Evolutionary conservation across 2,797 vertebrate genomes (phyloP), one percentile per base, ranked within the genome.

Genomic region (Balearica regulorum): DNA sequence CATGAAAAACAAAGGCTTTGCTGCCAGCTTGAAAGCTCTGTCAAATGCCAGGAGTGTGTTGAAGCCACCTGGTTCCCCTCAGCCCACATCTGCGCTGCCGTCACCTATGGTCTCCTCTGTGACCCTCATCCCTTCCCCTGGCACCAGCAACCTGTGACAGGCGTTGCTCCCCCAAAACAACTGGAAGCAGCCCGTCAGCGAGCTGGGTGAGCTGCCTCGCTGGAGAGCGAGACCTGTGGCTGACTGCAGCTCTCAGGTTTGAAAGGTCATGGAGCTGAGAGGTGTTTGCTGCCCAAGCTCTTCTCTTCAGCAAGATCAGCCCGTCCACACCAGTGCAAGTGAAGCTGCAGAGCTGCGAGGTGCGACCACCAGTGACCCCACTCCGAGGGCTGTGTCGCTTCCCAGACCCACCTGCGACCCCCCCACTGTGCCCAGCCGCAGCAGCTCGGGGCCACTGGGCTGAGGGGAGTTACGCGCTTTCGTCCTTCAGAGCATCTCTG

Each of bases 311-410:
- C 31, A 16, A 16, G 5, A 16, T 10, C 57, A 72, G 53, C 31
- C 39, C 8, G 0, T 11, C 39, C 18, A n/a, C 0, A 1, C 17
- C 21, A 31, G 21, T 62, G 58, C 33, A 33, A 68, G 48, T 11
- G 22, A 68, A 78, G 55, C 51, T 48, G 61, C 61, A 20, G 72
- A 60, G 14, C n/a, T n/a, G 7, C 1, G 3, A 65, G 62, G 5
- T 1, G 2, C 0, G 10, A 43, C 51, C 4, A 3, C 41, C 55
- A 16, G 20, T 0, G 0, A 25, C 43, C 20, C 25, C 1, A 3
- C 21, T n/a, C 20, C 2, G 0, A 68, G 22, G 26, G 29, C n/a
- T 58, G 19, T 28, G 57, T 70, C 2, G 3, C 78, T n/a, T 76
- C 51, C 39, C 33, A 60, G 33, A 46, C 10, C 33, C 65, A 53